Percentiles rank a stretch among this genome's conserved stretches.
Evolutionary conservation across 2,888 invertebrate genomes (phyloP).

Genomic region (Lithophane semibrunnea): DNA sequence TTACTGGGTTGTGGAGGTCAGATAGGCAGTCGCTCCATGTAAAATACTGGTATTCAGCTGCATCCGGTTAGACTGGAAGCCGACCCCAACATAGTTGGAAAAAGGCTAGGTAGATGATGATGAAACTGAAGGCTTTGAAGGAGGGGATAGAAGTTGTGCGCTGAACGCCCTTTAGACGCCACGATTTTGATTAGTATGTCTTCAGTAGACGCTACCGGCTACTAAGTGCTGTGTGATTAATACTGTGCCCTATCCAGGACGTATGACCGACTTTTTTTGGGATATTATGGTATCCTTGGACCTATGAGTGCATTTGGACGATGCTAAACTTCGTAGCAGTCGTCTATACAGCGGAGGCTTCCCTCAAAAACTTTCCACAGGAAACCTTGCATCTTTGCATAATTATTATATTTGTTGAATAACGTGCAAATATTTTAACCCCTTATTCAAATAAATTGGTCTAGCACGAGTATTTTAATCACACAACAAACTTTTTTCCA

Average conservation of each 20-base stretch:
- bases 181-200: background rate
- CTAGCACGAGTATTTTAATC: background rate
- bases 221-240: no score
- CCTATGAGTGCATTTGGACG: background rate
- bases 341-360: rapidly evolving
- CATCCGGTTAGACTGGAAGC: no score
- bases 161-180: background rate
- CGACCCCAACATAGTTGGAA: no score
- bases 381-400: background rate
- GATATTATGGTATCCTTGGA: no score
- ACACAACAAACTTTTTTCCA: background rate
- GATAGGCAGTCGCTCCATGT: no score
- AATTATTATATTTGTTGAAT: background rate
- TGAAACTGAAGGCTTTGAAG: background rate
- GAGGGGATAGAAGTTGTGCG: background rate
- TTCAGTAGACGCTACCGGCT: background rate
- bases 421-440: background rate
- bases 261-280: no score
- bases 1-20: no score
- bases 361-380: no score
- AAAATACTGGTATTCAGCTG: no score
- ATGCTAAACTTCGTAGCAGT: background rate
- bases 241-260: no score
- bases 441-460: constrained; percentile 23
- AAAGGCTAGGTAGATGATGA: no score